A percentile compares a stretch with the other conserved stretches of the same genome.
These are phyloP conservation scores for Encarsia formosa DNA, from an alignment of 2,888 invertebrate genomes.

Conservation along the genomic window DNA sequence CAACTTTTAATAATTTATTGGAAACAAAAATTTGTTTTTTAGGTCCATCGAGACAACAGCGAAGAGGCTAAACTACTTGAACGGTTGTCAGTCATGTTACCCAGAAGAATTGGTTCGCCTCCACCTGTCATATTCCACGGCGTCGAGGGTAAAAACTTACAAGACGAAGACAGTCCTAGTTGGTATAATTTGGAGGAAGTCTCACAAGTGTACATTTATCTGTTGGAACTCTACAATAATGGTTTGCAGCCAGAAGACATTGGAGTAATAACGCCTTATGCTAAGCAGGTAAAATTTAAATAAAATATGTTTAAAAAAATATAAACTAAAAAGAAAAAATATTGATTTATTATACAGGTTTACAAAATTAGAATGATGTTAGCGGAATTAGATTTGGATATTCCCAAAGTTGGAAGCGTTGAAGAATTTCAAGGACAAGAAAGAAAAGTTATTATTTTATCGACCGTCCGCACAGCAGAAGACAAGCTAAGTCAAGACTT, in stretches of 20 bases:
- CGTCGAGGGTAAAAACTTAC: slow-evolving; percentile 64
- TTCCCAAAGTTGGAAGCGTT: slow-evolving; percentile 72
- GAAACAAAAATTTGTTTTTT: slow-evolving; percentile 7
- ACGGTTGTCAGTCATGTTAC: slow-evolving; percentile 47
- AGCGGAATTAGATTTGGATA: slow-evolving; percentile 52
- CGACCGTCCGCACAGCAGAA: slow-evolving; percentile 61
- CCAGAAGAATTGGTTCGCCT: slow-evolving; percentile 41
- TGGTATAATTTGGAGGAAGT: slow-evolving; percentile 89
- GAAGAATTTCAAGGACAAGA: slow-evolving; percentile 88
- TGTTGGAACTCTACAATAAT: slow-evolving; percentile 63
- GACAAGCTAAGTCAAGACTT: slow-evolving; percentile 51
- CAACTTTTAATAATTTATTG: slow-evolving; percentile 1
- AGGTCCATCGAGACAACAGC: slow-evolving; percentile 50
- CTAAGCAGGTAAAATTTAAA: slow-evolving; percentile 83
- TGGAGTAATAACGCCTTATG: slow-evolving; percentile 89
- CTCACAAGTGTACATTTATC: slow-evolving; percentile 60
- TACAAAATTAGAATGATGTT: slow-evolving; percentile 60
- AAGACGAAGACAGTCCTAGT: slow-evolving; percentile 76
- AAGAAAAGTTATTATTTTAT: slow-evolving; percentile 67
- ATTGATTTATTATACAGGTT: slow-evolving; percentile 52
- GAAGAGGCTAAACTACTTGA: slow-evolving; percentile 50
- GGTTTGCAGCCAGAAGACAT: slow-evolving; percentile 67
- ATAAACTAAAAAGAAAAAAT: no score
- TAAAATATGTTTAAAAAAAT: no score
- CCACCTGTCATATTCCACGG: slow-evolving; percentile 69